These are phyloP conservation scores for Rotaria macrura DNA, from an alignment of 2,888 invertebrate genomes.

Conservation along the genomic window DNA sequence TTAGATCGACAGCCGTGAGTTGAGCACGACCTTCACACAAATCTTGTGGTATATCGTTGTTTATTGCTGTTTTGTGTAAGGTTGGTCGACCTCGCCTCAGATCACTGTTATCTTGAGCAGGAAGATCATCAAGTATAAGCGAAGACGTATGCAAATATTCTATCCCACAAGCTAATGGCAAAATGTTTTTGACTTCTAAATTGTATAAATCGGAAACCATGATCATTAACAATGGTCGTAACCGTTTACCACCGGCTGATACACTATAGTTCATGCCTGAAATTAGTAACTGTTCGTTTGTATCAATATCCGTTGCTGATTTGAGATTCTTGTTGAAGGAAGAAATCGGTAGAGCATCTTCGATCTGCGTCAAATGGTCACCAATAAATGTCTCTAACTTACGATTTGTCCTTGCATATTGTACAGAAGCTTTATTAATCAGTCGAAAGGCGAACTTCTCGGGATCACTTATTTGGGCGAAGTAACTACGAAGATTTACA, in stretches of 20 bases:
- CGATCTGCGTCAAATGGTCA: constrained; percentile 15
- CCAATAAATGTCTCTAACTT: constrained; percentile 7
- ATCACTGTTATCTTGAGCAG: constrained; percentile 22
- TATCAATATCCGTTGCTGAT: neutral
- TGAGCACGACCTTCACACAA: constrained; percentile 10
- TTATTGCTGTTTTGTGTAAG: neutral
- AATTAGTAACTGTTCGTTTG: neutral
- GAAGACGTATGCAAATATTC: constrained; percentile 20
- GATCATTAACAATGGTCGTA: constrained; percentile 19
- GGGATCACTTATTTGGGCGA: neutral
- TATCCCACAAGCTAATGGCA: neutral
- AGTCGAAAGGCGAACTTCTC: neutral
- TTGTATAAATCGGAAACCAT: neutral
- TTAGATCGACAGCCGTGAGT: constrained; percentile 4
- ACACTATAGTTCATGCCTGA: constrained; percentile 21
- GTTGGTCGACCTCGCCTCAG: constrained; percentile 17
- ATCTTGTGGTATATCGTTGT: neutral
- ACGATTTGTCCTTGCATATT: neutral
- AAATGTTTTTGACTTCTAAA: neutral
- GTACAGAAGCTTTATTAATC: neutral
- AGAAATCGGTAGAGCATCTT: neutral
- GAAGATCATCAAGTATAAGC: constrained; percentile 23
- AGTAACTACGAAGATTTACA: neutral
- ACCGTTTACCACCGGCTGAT: constrained; percentile 10
- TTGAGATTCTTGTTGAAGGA: neutral